Evolutionary conservation across 2,888 invertebrate genomes (phyloP).

Genomic region (Lasioglossum pauxillum): DNA sequence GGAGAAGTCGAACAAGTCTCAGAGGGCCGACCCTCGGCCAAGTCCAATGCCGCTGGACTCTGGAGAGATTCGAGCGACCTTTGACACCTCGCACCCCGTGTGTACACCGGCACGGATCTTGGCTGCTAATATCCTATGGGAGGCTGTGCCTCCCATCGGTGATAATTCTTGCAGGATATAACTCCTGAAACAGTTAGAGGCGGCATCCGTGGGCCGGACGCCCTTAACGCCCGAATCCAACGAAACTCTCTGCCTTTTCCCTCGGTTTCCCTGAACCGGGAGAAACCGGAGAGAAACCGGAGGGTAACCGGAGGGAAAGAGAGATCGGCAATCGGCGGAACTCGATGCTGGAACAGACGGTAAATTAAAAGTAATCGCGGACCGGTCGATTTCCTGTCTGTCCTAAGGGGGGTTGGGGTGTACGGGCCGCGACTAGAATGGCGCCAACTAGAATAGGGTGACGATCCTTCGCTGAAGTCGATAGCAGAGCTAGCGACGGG

Average conservation of each 20-base stretch:
- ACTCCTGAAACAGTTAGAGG: slow-evolving; percentile 46
- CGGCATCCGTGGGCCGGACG: slow-evolving; percentile 55
- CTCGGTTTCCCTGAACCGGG: neutral
- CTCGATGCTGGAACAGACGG: slow-evolving; percentile 48
- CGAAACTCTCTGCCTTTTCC: slow-evolving; percentile 20
- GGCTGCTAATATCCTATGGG: slow-evolving; percentile 54
- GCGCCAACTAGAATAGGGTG: neutral
- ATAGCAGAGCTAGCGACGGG: neutral
- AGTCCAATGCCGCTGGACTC: neutral
- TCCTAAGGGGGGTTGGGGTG: neutral
- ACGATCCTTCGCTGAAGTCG: neutral
- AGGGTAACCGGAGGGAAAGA: slow-evolving; percentile 12
- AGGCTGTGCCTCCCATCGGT: slow-evolving; percentile 46
- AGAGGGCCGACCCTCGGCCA: neutral
- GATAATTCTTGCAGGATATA: slow-evolving; percentile 66
- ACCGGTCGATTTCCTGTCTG: slow-evolving; percentile 51
- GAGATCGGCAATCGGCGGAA: slow-evolving; percentile 30
- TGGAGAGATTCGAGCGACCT: neutral
- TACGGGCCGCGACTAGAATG: neutral
- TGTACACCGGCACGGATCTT: neutral
- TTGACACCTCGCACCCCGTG: slow-evolving; percentile 12
- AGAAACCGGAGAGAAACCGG: slow-evolving; percentile 15
- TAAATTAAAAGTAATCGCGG: slow-evolving; percentile 58
- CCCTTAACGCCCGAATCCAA: slow-evolving; percentile 36
- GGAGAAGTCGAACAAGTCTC: neutral